A percentile compares a stretch with the other conserved stretches of the same genome.
Evolutionary conservation across 1,140 invertebrate species (phyloP).

Genomic region (Caenorhabditis remanei): DNA sequence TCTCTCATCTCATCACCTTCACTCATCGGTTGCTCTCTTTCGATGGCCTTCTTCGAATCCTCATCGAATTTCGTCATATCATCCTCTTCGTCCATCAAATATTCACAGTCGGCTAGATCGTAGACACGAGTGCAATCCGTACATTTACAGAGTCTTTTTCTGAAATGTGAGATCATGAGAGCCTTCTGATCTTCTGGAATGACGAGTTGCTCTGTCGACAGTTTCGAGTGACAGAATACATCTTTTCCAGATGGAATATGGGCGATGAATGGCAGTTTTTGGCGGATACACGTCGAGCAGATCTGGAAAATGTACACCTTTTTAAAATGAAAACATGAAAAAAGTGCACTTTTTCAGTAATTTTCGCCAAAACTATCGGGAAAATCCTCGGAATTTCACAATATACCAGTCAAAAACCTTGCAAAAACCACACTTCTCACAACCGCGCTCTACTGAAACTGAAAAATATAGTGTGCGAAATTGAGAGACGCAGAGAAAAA

Average conservation of each 20-base stretch:
- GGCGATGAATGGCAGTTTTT: constrained; percentile 21
- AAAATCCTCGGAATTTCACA: too few relatives aligned
- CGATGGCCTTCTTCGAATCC: constrained; percentile 11
- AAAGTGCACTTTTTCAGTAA: too few relatives aligned
- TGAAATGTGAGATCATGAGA: neutral
- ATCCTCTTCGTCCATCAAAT: constrained; percentile 70
- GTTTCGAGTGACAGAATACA: constrained; percentile 27
- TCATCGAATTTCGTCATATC: constrained; percentile 66
- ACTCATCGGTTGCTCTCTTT: constrained; percentile 1
- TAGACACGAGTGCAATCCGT: constrained; percentile 69
- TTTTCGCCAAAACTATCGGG: too few relatives aligned
- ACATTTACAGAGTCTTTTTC: constrained; percentile 49
- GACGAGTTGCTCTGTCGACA: neutral
- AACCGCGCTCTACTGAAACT: too few relatives aligned
- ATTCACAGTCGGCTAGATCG: constrained; percentile 69
- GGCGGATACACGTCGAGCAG: neutral
- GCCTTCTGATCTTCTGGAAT: neutral
- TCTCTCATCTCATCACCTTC: constrained; percentile 65
- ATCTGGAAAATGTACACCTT: too few relatives aligned
- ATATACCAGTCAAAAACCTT: too few relatives aligned
- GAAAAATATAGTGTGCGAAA: too few relatives aligned
- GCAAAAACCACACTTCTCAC: too few relatives aligned
- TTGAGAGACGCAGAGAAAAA: too few relatives aligned
- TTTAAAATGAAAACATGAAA: too few relatives aligned
- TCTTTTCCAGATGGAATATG: constrained; percentile 34